Base-by-base conservation (phyloP, 2,797 vertebrate genomes). In the Taeniopygia guttata region DNA sequence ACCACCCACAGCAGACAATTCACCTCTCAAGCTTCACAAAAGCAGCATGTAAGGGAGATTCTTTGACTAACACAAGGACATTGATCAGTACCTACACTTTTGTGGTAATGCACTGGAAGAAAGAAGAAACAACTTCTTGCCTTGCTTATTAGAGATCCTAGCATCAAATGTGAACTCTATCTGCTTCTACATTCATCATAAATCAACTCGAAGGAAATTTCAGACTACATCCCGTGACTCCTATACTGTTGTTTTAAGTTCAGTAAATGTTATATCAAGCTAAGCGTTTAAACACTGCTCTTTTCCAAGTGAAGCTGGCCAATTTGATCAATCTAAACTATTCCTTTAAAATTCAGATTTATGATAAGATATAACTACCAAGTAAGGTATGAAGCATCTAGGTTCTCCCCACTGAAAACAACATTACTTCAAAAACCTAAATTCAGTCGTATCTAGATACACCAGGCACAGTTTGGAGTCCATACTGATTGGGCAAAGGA, bases 51-150 rank as follows among this genome's bases (percentile, higher is more conserved):
- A 49, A 64, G 13, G 13, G 9, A 69, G 10, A 52, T 13, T 6
- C 21, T 42, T 54, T 18, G 74, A 25, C 7, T 36, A 46, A 42
- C 15, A 30, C 0, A 72, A 34, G 21, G 9, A 46, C 1, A 0
- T 40, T 25, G n/a, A 59, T 13, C 36, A 36, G 30, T 49, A 42
- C 59, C 20, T 20, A 8, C 7, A 43, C 10, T 59, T 59, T 18
- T 23, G 11, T 54, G 92, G 15, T 40, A 81, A 56, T 20, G 48
- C 6, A 51, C 14, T 22, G 19, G 21, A 21, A 88, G 16, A 69
- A 68, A 66, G 20, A 16, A 23, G 25, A 55, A 87, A 48, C 30
- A 66, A 67, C 11, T 42, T 36, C 26, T 58, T 62, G 34, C 29
- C 43, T 30, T 49, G 26, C 34, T 48, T 52, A 46, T 16, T 46